phyloP scores from a whole-genome alignment of 2,797 vertebrate species.

The Lithobates pipiens region DNA sequence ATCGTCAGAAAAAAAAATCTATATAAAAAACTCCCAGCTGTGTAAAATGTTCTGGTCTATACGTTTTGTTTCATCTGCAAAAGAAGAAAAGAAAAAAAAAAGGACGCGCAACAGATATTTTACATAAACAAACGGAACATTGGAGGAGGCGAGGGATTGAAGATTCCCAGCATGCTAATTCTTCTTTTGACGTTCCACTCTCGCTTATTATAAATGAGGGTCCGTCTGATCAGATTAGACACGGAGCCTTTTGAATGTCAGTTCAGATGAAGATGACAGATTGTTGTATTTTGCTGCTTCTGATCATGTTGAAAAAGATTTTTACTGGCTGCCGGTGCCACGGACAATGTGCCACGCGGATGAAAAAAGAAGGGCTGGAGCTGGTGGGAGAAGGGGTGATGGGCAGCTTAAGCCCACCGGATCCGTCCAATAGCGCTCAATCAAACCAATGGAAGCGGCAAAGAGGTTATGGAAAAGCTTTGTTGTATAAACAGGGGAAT shows the following conservation, averaged over 20 bases:
- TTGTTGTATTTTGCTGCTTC: conserved; percentile 24
- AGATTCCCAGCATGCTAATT: conserved; percentile 6
- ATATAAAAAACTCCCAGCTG: too few species aligned
- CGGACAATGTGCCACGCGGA: conserved; percentile 6
- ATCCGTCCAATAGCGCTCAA: not conserved
- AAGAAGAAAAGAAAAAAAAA: too few species aligned
- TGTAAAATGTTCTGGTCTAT: too few species aligned
- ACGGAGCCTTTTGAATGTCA: conserved; percentile 2
- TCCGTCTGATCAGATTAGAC: conserved; percentile 34
- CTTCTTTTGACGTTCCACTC: not conserved
- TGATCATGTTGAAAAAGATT: conserved; percentile 23
- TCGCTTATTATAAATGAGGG: not conserved
- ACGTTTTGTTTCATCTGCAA: too few species aligned
- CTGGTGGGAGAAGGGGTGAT: not conserved
- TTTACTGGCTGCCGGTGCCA: conserved; percentile 13
- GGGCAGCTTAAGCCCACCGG: not conserved
- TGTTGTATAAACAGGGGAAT: not conserved
- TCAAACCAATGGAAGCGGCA: not conserved
- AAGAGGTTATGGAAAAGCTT: not conserved
- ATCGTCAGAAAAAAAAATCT: too few species aligned
- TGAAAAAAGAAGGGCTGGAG: not conserved
- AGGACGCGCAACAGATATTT: not conserved
- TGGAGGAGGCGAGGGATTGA: not conserved
- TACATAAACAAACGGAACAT: conserved; percentile 12
- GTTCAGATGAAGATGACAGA: conserved; percentile 18